These are phyloP conservation scores for Hyperopisus bebe DNA, from an alignment of 2,113 vertebrate genomes.

Conservation along the genomic window DNA sequence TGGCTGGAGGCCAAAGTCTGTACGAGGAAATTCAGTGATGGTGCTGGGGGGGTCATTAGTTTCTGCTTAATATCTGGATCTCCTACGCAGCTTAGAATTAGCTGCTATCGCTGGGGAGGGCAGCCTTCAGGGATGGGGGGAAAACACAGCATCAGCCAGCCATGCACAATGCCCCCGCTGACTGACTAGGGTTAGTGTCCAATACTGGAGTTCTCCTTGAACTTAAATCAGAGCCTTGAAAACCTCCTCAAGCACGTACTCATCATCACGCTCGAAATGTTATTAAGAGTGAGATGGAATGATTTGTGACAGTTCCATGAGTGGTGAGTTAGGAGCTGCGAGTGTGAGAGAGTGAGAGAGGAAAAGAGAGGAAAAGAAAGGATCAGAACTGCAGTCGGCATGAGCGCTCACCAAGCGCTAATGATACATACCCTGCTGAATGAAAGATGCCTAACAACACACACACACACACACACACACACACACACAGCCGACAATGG, in stretches of 20 bases:
- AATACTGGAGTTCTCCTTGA: neutral
- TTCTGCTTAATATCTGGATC: neutral
- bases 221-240: neutral
- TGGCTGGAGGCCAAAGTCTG: neutral
- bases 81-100: neutral
- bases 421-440: neutral
- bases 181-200: neutral
- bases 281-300: neutral
- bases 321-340: too few species aligned
- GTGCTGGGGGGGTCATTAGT: neutral
- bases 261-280: neutral
- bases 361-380: neutral
- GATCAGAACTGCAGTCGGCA: neutral
- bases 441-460: neutral
- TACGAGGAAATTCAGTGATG: neutral
- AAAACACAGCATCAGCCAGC: neutral
- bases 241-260: neutral
- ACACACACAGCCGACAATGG: neutral
- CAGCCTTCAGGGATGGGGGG: neutral
- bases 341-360: neutral
- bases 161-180: neutral
- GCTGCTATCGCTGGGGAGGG: neutral
- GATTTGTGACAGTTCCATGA: neutral
- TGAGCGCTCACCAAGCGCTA: neutral
- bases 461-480: neutral